Evolutionary conservation across 2,797 vertebrate species (phyloP).

Genomic region (Rhabdomys pumilio): DNA sequence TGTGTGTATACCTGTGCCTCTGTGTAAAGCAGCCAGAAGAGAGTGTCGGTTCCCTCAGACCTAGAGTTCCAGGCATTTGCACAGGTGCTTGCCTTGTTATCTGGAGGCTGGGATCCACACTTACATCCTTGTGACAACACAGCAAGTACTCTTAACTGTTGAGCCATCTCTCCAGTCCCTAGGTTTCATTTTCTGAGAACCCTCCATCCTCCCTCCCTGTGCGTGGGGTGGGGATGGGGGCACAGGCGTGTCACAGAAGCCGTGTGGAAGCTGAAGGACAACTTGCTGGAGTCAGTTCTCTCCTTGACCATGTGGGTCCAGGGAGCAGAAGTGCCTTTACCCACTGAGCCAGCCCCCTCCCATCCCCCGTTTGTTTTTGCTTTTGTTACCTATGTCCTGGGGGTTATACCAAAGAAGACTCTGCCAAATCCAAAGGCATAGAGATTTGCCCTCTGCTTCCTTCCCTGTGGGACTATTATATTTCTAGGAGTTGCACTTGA

Average conservation of each 20-base stretch:
- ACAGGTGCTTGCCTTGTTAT: background rate
- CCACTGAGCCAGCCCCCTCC: background rate
- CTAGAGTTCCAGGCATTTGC: background rate
- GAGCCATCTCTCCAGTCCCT: background rate
- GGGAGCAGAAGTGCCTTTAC: background rate
- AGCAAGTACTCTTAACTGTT: background rate
- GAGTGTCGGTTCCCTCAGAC: background rate
- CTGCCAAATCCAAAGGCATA: background rate
- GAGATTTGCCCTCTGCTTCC: background rate
- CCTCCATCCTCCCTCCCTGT: background rate
- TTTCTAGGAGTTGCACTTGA: background rate
- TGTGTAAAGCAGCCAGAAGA: background rate
- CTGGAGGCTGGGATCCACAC: background rate
- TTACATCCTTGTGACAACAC: background rate
- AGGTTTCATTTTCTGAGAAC: background rate
- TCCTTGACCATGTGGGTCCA: background rate
- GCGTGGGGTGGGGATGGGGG: too few relatives aligned
- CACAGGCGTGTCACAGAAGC: background rate
- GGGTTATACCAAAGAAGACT: background rate
- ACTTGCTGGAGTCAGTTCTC: background rate
- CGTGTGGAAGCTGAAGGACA: background rate
- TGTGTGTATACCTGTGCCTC: background rate
- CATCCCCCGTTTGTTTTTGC: background rate
- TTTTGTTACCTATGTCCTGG: background rate
- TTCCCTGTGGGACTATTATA: conserved; percentile 12